Percentiles rank a stretch among this genome's conserved stretches.
Conservation (phyloP, 64 coral and sea anemone species). For the Exaiptasia diaphana region DNA sequence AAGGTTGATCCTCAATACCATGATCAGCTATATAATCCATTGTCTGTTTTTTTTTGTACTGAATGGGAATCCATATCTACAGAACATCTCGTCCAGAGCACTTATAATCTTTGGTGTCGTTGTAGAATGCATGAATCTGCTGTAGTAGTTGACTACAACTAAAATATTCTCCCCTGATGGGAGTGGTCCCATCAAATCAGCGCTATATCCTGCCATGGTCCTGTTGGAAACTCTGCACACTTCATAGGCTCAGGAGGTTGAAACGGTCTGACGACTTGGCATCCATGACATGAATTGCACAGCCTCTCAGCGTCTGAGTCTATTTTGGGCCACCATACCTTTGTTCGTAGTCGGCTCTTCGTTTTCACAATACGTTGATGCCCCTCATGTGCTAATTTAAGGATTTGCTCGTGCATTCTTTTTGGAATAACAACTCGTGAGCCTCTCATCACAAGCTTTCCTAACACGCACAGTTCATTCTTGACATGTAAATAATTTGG, state of each 20-base stretch:
- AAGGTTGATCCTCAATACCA: no score
- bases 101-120: conserved; percentile 7
- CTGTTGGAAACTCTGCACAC: not conserved
- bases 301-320: not conserved
- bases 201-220: conserved; percentile 45
- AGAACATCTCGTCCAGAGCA: no score
- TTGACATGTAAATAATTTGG: conserved; percentile 1
- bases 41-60: no score
- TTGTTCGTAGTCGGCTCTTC: conserved; percentile 26
- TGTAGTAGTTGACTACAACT: conserved; percentile 53
- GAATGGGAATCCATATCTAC: no score
- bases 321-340: conserved; percentile 55
- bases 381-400: conserved; percentile 33
- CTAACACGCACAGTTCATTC: conserved; percentile 50
- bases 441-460: conserved; percentile 16
- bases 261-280: conserved; percentile 47
- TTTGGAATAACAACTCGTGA: conserved; percentile 10
- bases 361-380: conserved; percentile 56
- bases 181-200: conserved; percentile 37
- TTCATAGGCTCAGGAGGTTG: conserved; percentile 20
- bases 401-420: not conserved
- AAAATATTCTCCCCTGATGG: conserved; percentile 36
- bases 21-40: no score
- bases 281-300: conserved; percentile 30
- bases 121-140: conserved; percentile 39